Base-by-base conservation (phyloP, 30 jellyfish, hydroid and myxozoan genomes). In the Nemopilema nomurai region DNA sequence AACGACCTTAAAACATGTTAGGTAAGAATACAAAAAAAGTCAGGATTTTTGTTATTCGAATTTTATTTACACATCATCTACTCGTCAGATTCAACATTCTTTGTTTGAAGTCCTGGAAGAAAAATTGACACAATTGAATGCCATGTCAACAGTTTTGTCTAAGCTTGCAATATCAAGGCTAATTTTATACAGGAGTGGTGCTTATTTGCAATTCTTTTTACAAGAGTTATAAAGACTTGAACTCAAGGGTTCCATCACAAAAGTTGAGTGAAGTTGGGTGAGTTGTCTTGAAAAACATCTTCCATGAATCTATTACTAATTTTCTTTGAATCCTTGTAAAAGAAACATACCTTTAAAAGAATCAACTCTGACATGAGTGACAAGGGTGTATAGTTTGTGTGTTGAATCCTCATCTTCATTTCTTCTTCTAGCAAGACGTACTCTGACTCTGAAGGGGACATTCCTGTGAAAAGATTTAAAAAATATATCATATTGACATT, bases 361-460 rank as follows among this genome's bases (percentile, higher is more conserved):
- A 31, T 89, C 97, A 28, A 94, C 99, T 62, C 96, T 78, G 86
- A 94, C 97, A 80, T 64, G 88, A 16, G 97, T 82, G 31, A 94
- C 99, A 68, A 94, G 97, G 18, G 99, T 94, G 92, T 94, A 94
- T 67, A 94, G 78, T 74, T 89, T 94, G 82, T 94, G 96, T 16
- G 99, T 76, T n/a, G 97, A 87, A 51, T 94, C 99, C 77, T 94
- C 99, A 89, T 94, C 99, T 66, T 94, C 99, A 62, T 94, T 94
- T 63, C 99, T 86, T 77, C 92, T 72, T 77, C 99, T 85, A 26
- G 99, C 95, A 18, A 94, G 86, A 17, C 97, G 71, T 18, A 94
- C 99, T 28, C 99, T 77, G 24, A 93, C 97, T 64, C 99, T 70
- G 85, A 85, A 84, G 8, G 99, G 99, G 17, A 94, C 99, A 77